Evolutionary conservation across 2,888 invertebrate species (phyloP).

Genomic region (Saturnia pavonia): DNA sequence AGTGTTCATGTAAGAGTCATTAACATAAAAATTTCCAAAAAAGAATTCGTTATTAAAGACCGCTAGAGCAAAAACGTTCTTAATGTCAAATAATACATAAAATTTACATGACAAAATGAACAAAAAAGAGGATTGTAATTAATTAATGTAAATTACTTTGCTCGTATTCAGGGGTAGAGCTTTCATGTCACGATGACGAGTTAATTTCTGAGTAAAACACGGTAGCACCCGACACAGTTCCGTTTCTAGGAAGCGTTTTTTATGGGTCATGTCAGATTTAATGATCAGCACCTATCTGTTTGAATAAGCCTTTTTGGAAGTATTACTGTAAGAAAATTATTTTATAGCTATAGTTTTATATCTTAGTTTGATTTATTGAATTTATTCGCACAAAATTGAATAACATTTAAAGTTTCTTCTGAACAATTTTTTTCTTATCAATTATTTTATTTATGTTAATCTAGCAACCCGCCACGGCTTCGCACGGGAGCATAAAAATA

Average conservation of each 20-base stretch:
- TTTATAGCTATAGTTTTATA: too few relatives aligned
- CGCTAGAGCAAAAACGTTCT: neutral
- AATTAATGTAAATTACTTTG: constrained; percentile 43
- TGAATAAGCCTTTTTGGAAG: neutral
- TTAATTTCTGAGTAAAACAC: constrained; percentile 31
- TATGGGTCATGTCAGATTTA: neutral
- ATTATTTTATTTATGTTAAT: too few relatives aligned
- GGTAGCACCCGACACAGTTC: neutral
- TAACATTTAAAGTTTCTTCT: too few relatives aligned
- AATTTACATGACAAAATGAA: constrained; percentile 23
- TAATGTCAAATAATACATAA: constrained; percentile 4
- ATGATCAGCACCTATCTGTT: neutral
- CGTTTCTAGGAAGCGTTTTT: constrained; percentile 12
- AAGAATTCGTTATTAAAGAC: neutral
- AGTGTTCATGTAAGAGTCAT: too few relatives aligned
- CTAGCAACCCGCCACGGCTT: too few relatives aligned
- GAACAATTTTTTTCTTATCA: too few relatives aligned
- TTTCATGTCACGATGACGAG: constrained; percentile 40
- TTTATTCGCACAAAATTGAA: too few relatives aligned
- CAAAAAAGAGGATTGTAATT: constrained; percentile 34
- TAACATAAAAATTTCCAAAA: neutral
- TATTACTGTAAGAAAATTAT: neutral
- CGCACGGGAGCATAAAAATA: too few relatives aligned
- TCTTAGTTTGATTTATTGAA: too few relatives aligned
- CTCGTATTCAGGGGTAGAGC: constrained; percentile 32